Evolutionary conservation across 2,888 invertebrate species (phyloP).

Genomic region (Lottia gigantea): DNA sequence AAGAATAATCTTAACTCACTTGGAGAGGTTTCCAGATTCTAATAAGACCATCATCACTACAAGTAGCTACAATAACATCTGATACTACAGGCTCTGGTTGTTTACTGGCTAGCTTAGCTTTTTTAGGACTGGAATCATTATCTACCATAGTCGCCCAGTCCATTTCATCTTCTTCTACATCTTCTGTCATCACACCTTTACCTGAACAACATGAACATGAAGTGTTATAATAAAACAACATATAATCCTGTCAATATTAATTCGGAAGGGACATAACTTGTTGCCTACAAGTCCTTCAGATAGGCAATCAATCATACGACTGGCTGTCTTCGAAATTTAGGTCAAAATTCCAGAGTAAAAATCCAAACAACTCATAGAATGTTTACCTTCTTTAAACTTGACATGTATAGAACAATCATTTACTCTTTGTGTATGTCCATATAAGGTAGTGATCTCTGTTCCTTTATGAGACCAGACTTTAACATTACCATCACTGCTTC

Average conservation of each 20-base stretch:
- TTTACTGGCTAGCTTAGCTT: slow-evolving; percentile 26
- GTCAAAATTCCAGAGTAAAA: no score
- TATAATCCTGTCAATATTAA: no score
- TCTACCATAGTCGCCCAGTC: slow-evolving; percentile 18
- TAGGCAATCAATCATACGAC: no score
- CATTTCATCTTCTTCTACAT: slow-evolving; percentile 21
- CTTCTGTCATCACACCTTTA: not conserved
- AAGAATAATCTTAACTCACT: slow-evolving; percentile 33
- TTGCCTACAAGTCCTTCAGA: no score
- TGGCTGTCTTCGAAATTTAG: no score
- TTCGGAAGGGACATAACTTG: no score
- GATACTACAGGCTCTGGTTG: slow-evolving; percentile 18
- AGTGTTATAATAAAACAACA: no score
- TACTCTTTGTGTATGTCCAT: slow-evolving; percentile 61
- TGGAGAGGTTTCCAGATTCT: slow-evolving; percentile 59
- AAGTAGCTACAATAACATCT: slow-evolving; percentile 60
- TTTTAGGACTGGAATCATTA: slow-evolving; percentile 21
- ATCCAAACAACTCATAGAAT: no score
- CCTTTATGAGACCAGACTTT: slow-evolving; percentile 69
- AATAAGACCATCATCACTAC: slow-evolving; percentile 62
- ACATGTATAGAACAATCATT: slow-evolving; percentile 61
- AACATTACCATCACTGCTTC: slow-evolving; percentile 61
- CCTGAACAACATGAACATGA: no score
- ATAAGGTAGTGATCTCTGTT: slow-evolving; percentile 63
- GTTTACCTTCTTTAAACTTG: slow-evolving; percentile 24